phyloP scores from a whole-genome alignment of 92 coral and sea anemone genomes.

The Ricordea florida region DNA sequence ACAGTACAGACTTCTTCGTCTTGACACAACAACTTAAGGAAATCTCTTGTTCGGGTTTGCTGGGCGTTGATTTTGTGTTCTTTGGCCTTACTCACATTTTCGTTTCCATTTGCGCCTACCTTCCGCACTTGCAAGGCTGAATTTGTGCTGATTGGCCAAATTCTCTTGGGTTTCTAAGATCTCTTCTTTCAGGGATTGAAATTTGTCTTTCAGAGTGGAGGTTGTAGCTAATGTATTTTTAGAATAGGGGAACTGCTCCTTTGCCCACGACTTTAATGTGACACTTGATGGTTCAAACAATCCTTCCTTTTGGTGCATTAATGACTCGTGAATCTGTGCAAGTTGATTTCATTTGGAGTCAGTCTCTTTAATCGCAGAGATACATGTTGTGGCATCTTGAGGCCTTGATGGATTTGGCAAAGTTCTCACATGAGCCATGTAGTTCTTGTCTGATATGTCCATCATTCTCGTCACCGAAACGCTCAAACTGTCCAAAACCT shows the following conservation, averaged over 20 bases:
- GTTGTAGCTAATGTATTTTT: background rate
- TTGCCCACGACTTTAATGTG: slow-evolving; percentile 7
- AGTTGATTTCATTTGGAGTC: background rate
- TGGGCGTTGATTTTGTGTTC: too few relatives aligned
- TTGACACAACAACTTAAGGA: background rate
- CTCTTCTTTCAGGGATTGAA: background rate
- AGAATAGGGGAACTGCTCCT: background rate
- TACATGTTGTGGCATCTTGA: slow-evolving; percentile 16
- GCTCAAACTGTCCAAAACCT: slow-evolving; percentile 13
- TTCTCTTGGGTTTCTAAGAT: background rate
- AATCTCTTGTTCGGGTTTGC: background rate
- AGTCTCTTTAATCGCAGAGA: slow-evolving; percentile 5
- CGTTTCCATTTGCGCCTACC: slow-evolving; percentile 8
- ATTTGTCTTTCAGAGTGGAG: background rate
- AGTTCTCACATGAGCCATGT: slow-evolving; percentile 1
- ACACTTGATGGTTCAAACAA: background rate
- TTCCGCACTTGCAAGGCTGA: slow-evolving; percentile 16
- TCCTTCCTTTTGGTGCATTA: background rate
- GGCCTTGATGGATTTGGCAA: slow-evolving; percentile 11
- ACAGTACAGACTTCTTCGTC: background rate
- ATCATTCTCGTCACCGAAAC: background rate
- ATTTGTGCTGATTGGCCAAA: background rate
- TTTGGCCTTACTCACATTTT: too few relatives aligned
- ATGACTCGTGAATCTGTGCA: background rate
- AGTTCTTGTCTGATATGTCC: slow-evolving; percentile 11